Evolutionary conservation across 30 jellyfish, hydroid and myxozoan genomes (phyloP).

Genomic region (Turritopsis rubra): DNA sequence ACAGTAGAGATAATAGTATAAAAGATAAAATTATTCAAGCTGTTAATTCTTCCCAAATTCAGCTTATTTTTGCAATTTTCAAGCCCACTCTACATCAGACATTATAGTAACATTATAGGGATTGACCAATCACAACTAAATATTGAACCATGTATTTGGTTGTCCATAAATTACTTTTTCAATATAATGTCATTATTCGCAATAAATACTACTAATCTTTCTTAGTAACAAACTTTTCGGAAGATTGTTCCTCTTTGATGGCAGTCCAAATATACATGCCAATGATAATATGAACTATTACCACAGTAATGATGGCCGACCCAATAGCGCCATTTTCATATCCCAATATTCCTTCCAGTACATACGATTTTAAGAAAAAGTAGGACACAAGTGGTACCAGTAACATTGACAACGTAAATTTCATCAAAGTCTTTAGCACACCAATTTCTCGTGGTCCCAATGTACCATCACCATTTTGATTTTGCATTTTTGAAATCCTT

Average conservation of each 20-base stretch:
- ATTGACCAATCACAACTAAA: too few relatives aligned
- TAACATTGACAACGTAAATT: constrained; percentile 61
- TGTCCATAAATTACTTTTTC: background rate
- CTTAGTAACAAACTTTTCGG: constrained; percentile 27
- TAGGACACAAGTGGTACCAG: constrained; percentile 66
- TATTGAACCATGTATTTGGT: too few relatives aligned
- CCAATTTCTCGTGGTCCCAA: constrained; percentile 72
- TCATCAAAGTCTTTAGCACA: constrained; percentile 43
- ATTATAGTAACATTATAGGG: too few relatives aligned
- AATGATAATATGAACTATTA: constrained; percentile 70
- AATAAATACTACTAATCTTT: constrained; percentile 37
- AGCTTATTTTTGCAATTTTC: too few relatives aligned
- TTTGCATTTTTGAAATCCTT: background rate
- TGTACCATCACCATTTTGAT: constrained; percentile 23
- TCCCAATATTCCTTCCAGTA: constrained; percentile 77
- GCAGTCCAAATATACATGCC: constrained; percentile 92
- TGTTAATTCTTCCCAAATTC: too few relatives aligned
- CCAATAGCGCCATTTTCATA: constrained; percentile 84
- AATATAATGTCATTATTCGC: background rate
- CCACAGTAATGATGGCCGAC: constrained; percentile 70
- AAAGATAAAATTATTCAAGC: too few relatives aligned
- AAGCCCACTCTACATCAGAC: too few relatives aligned
- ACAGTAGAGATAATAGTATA: too few relatives aligned
- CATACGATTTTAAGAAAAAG: constrained; percentile 55
- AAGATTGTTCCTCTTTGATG: constrained; percentile 52